Evolutionary conservation across 2,888 invertebrate genomes (phyloP), one percentile per base, ranked within the genome.

Genomic region (Chrysodeixis includens): DNA sequence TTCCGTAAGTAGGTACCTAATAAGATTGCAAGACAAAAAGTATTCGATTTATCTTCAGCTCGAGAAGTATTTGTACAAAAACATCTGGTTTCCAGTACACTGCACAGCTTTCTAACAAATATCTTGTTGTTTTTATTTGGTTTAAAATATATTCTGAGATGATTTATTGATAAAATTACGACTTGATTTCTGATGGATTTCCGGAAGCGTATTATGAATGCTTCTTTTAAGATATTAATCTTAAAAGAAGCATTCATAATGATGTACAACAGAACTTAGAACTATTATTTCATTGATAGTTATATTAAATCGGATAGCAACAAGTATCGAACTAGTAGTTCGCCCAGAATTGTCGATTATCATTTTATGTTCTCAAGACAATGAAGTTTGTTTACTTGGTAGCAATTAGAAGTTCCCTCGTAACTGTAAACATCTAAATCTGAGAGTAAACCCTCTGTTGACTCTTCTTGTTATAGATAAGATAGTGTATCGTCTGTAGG

Each of bases 1-100:
- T 65, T 68, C 35, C 30, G 68, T 62, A 26, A 22, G 55, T 26
- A 26, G 3, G 3, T 35, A 63, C 52, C 55, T 62, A 58, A 73
- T 77, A 74, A 62, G 66, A 78, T 66, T 66, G 35, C 32, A 61
- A 74, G 59, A 35, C n/a, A 22, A 62, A 76, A 60, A 66, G 54
- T 35, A 46, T 63, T 66, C 54, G 51, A 60, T 62, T 61, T 60
- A 66, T 64, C 69, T 66, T 59, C 61, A 20, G 22, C n/a, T 61
- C 35, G 35, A 20, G 53, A 63, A 69, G 78, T 63, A 66, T 64
- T 51, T 58, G 14, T 62, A 68, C 35, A 65, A 69, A 74, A 77
- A 74, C 69, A 52, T 44, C 64, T 10, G 54, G 62, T 49, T 74
- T 52, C 51, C 62, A 66, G 65, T 63, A 40, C 57, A 78, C 57